phyloP scores from a whole-genome alignment of 2,888 invertebrate genomes.

The Neoitamus cyanurus region DNA sequence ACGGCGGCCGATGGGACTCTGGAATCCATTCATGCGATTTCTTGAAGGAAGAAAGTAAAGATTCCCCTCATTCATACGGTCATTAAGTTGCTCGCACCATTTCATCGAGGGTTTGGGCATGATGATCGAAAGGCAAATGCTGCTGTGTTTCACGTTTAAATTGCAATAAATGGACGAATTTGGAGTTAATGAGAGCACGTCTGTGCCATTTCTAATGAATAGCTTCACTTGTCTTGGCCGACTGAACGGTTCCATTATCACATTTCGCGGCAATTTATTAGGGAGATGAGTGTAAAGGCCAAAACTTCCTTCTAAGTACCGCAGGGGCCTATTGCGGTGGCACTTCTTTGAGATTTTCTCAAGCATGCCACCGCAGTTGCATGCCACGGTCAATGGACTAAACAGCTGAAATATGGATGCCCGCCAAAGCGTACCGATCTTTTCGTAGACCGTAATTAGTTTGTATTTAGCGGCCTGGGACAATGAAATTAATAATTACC shows the following conservation, averaged over 20 bases:
- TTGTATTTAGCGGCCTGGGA: neutral
- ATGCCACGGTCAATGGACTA: neutral
- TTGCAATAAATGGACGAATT: neutral
- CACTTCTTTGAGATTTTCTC: neutral
- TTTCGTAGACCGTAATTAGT: neutral
- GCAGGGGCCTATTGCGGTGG: neutral
- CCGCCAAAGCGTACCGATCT: neutral
- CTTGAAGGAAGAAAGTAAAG: neutral
- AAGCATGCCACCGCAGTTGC: neutral
- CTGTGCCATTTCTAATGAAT: neutral
- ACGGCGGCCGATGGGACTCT: neutral
- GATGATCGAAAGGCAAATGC: neutral
- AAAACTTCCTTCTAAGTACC: neutral
- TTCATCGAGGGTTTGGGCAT: neutral
- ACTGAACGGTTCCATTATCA: neutral
- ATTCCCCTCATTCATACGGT: neutral
- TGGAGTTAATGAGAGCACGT: conserved; percentile 15
- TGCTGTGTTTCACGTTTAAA: neutral
- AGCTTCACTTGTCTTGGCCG: neutral
- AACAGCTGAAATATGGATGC: neutral
- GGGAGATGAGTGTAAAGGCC: neutral
- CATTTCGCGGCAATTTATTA: neutral
- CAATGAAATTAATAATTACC: conserved; percentile 20
- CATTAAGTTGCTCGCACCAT: neutral
- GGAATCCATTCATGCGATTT: neutral